A percentile compares a stretch with the other conserved stretches of the same genome.
These are phyloP conservation scores for Yasuhikotakia modesta DNA, from an alignment of 2,797 vertebrate genomes.

Conservation along the genomic window DNA sequence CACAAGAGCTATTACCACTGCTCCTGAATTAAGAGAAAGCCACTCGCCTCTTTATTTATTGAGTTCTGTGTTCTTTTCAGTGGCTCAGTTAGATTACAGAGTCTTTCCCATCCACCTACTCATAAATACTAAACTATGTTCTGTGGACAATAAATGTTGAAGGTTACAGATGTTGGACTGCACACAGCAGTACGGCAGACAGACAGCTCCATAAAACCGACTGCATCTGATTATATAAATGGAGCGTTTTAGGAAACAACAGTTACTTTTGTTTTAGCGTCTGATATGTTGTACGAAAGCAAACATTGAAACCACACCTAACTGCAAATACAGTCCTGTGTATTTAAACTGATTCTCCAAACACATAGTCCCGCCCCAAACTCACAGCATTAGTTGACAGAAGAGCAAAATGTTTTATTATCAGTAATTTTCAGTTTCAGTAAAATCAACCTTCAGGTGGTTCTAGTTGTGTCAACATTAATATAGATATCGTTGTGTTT, in stretches of 20 bases:
- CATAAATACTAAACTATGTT: slow-evolving; percentile 49
- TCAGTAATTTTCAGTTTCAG: too few relatives aligned
- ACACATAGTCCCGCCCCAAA: too few relatives aligned
- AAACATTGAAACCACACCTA: neutral
- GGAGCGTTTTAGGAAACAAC: neutral
- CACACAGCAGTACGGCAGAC: neutral
- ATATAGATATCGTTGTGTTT: too few relatives aligned
- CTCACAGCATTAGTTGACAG: neutral
- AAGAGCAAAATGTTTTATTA: too few relatives aligned
- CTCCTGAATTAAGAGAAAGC: slow-evolving; percentile 43
- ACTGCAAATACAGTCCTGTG: too few relatives aligned
- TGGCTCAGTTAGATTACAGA: slow-evolving; percentile 47
- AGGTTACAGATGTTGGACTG: slow-evolving; percentile 50
- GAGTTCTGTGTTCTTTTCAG: slow-evolving; percentile 37
- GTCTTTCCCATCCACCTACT: slow-evolving; percentile 38
- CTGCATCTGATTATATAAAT: neutral
- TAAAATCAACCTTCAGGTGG: too few relatives aligned
- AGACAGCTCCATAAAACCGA: slow-evolving; percentile 25
- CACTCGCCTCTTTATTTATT: slow-evolving; percentile 46
- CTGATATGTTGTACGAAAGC: neutral
- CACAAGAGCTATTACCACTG: slow-evolving; percentile 54
- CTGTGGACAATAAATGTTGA: slow-evolving; percentile 41
- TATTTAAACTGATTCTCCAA: too few relatives aligned
- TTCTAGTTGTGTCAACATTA: too few relatives aligned
- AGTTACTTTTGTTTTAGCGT: neutral